Conservation (phyloP, 2,113 vertebrate genomes). For the Alces alces region DNA sequence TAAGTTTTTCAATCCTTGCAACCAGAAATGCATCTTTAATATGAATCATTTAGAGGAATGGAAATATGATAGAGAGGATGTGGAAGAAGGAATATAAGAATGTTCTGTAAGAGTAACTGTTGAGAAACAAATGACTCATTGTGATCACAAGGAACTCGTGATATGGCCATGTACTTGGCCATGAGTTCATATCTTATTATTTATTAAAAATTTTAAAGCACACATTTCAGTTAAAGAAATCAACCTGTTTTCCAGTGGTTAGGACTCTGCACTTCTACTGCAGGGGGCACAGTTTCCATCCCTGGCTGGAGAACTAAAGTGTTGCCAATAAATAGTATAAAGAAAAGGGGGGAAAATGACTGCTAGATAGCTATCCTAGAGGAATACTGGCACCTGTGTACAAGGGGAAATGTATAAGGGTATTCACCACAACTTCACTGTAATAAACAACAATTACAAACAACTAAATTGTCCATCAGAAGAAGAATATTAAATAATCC, state of each 20-base stretch:
- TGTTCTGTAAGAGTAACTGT: background rate
- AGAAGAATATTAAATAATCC: background rate
- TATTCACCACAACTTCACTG: background rate
- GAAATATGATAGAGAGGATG: background rate
- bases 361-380: background rate
- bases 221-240: background rate
- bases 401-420: background rate
- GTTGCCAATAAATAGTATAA: background rate
- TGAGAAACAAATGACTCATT: background rate
- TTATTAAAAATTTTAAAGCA: background rate
- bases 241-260: background rate
- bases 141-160: background rate
- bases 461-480: background rate
- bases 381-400: background rate
- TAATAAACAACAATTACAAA: background rate
- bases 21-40: constrained; percentile 7
- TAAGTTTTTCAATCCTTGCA: background rate
- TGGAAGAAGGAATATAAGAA: background rate
- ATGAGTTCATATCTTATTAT: background rate
- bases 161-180: background rate
- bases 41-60: background rate
- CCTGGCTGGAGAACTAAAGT: background rate
- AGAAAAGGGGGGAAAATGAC: background rate
- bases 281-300: background rate
- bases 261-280: background rate